phyloP scores from a whole-genome alignment of 2,888 invertebrate species.

The Lasioglossum leucozonium region DNA sequence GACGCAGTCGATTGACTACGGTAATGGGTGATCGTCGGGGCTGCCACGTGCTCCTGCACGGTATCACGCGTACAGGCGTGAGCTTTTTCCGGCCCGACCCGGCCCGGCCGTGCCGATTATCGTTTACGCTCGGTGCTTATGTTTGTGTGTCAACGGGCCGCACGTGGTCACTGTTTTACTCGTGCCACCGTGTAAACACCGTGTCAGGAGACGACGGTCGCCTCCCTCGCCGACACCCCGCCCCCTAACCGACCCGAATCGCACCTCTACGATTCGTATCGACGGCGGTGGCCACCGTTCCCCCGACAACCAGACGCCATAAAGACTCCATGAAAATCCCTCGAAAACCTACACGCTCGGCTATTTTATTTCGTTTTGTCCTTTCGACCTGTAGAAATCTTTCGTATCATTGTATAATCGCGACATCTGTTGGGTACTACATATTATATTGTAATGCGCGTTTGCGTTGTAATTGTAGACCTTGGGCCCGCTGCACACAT shows the following conservation, averaged over 20 bases:
- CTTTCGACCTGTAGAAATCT: too few relatives aligned
- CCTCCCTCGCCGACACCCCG: conserved; percentile 9
- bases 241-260: conserved; percentile 28
- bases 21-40: conserved; percentile 42
- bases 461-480: too few relatives aligned
- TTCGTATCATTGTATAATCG: too few relatives aligned
- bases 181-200: conserved; percentile 67
- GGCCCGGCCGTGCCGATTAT: conserved; percentile 47
- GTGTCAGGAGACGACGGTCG: conserved; percentile 49
- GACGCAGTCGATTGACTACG: neutral
- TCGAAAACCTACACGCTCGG: neutral
- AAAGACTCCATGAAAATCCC: neutral
- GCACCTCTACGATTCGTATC: conserved; percentile 42
- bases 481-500: too few relatives aligned
- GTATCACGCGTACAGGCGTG: conserved; percentile 61
- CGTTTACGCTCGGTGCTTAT: conserved; percentile 71
- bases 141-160: conserved; percentile 74
- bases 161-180: conserved; percentile 75
- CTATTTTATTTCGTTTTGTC: neutral
- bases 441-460: too few relatives aligned
- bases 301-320: neutral
- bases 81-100: conserved; percentile 59
- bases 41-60: conserved; percentile 59
- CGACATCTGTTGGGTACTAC: too few relatives aligned
- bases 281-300: conserved; percentile 11